Conservation (phyloP, 2,113 vertebrate species). For the Electrona antarctica region DNA sequence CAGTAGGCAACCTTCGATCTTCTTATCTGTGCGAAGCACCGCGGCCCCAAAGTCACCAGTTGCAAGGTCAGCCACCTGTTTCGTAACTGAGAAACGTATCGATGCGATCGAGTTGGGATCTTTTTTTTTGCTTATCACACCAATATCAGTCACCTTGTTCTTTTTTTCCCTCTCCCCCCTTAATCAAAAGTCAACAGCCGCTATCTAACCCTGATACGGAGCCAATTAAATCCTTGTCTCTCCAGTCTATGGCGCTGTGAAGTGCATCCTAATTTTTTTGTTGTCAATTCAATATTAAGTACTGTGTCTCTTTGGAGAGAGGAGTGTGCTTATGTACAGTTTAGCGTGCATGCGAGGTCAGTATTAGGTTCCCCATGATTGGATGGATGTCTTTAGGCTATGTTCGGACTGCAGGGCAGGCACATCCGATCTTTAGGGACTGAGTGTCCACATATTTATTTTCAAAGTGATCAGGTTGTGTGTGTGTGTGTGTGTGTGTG, state of each 20-base stretch:
- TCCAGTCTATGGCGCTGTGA: constrained; percentile 38
- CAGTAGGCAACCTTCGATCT: constrained; percentile 27
- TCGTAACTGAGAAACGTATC: constrained; percentile 38
- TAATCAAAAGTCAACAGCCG: constrained; percentile 63
- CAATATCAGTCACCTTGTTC: constrained; percentile 77
- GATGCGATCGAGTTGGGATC: constrained; percentile 66
- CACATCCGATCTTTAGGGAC: too few relatives aligned
- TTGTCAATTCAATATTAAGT: constrained; percentile 26
- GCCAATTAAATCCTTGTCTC: constrained; percentile 68
- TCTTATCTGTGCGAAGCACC: constrained; percentile 29
- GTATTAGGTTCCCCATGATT: too few relatives aligned
- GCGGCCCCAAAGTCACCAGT: constrained; percentile 56
- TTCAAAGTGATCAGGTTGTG: too few relatives aligned
- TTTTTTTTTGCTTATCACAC: constrained; percentile 65
- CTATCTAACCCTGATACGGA: constrained; percentile 66
- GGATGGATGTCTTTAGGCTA: too few relatives aligned
- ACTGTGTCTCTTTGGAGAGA: too few relatives aligned
- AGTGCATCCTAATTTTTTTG: constrained; percentile 48
- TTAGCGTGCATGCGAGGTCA: too few relatives aligned
- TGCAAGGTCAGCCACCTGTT: constrained; percentile 54
- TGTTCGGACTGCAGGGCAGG: too few relatives aligned
- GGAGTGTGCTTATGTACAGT: too few relatives aligned
- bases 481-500: too few relatives aligned
- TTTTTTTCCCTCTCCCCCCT: constrained; percentile 41
- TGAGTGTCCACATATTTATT: too few relatives aligned